Conservation (phyloP, 2,113 vertebrate genomes). For the Cynocephalus volans region DNA sequence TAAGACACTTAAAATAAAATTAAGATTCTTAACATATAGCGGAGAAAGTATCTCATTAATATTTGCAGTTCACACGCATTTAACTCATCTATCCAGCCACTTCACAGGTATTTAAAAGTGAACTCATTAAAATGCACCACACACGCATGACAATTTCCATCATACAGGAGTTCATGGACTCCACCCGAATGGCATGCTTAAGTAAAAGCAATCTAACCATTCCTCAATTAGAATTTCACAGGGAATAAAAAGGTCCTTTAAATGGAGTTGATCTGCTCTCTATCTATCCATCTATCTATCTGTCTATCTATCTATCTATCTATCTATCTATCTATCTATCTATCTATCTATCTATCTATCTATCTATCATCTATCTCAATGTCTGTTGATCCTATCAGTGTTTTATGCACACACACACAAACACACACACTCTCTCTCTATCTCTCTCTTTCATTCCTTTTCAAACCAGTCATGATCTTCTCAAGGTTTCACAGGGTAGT, state of each 20-base stretch:
- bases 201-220: slow-evolving; percentile 69
- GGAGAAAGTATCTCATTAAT: slow-evolving; percentile 63
- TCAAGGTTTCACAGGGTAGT: slow-evolving; percentile 4
- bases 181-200: slow-evolving; percentile 77
- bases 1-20: slow-evolving; percentile 56
- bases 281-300: background rate
- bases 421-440: background rate
- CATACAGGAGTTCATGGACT: slow-evolving; percentile 68
- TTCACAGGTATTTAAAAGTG: slow-evolving; percentile 77
- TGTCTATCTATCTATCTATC: background rate
- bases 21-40: slow-evolving; percentile 58
- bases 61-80: slow-evolving; percentile 62
- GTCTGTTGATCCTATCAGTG: background rate
- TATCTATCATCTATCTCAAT: no score
- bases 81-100: slow-evolving; percentile 64
- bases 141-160: slow-evolving; percentile 72
- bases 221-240: slow-evolving; percentile 56
- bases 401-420: background rate
- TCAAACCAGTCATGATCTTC: slow-evolving; percentile 52
- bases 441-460: background rate
- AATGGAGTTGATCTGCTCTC: background rate
- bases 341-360: background rate
- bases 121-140: slow-evolving; percentile 81
- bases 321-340: background rate
- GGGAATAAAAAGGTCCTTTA: slow-evolving; percentile 8